Evolutionary conservation across 1,140 invertebrate genomes (phyloP).

Genomic region (Helicoverpa zea): DNA sequence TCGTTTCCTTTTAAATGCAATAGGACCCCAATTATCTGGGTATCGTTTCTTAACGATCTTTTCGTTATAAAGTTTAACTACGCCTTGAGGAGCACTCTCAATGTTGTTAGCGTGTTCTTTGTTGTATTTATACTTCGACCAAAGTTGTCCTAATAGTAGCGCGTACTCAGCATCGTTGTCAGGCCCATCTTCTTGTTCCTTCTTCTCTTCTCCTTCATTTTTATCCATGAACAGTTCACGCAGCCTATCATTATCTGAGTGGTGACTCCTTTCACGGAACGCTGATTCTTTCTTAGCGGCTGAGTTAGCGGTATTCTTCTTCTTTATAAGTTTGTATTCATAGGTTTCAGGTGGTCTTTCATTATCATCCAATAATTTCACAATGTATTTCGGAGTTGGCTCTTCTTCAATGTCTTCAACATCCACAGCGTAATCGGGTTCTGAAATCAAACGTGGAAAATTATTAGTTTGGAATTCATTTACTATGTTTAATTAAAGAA

Average conservation of each 20-base stretch:
- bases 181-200: conserved; percentile 77
- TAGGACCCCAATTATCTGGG: conserved; percentile 82
- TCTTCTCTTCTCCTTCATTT: conserved; percentile 80
- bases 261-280: conserved; percentile 87
- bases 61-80: conserved; percentile 82
- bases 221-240: conserved; percentile 87
- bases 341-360: conserved; percentile 70
- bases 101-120: conserved; percentile 68
- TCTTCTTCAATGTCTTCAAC: conserved; percentile 75
- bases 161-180: conserved; percentile 87
- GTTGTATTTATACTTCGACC: conserved; percentile 88
- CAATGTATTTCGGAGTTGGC: conserved; percentile 73
- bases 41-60: conserved; percentile 83
- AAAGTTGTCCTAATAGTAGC: conserved; percentile 87
- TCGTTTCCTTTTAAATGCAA: conserved; percentile 85
- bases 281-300: conserved; percentile 77
- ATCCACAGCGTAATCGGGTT: conserved; percentile 76
- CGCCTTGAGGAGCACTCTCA: conserved; percentile 74
- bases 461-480: too few relatives aligned
- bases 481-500: background rate
- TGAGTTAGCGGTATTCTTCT: conserved; percentile 67
- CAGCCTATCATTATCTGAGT: conserved; percentile 86
- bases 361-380: conserved; percentile 74
- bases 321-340: conserved; percentile 81
- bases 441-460: conserved; percentile 59